Percentiles rank a stretch among this genome's conserved stretches.
Evolutionary conservation across 2,113 vertebrate genomes (phyloP).

Genomic region (Benitochromis conjunctus): DNA sequence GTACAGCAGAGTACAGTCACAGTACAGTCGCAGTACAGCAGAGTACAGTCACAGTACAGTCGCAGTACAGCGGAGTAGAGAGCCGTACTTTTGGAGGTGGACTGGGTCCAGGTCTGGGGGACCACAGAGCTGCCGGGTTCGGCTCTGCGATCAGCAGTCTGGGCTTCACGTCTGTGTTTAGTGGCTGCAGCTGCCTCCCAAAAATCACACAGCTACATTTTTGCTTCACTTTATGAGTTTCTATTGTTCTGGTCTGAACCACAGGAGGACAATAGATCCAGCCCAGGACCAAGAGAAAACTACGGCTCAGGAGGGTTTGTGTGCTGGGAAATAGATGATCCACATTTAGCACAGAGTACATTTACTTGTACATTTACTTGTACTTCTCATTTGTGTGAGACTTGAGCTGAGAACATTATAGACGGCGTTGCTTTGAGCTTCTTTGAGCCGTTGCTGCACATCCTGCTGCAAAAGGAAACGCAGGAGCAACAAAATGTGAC

Average conservation of each 20-base stretch:
- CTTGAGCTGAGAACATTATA: not conserved
- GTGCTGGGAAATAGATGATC: rapidly evolving
- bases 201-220: not conserved
- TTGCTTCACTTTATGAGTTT: not conserved
- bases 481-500: not conserved
- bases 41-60: too few relatives aligned
- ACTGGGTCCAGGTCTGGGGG: rapidly evolving
- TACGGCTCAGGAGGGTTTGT: not conserved
- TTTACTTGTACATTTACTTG: too few relatives aligned
- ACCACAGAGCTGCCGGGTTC: not conserved
- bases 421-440: not conserved
- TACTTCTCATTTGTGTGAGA: rapidly evolving
- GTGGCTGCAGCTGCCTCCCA: not conserved
- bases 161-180: not conserved
- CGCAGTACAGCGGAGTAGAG: not conserved
- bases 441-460: rapidly evolving
- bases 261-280: not conserved
- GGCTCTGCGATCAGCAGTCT: not conserved
- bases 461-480: not conserved
- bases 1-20: not conserved
- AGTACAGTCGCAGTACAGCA: too few relatives aligned
- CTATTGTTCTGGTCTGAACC: slow-evolving; percentile 8
- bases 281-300: not conserved
- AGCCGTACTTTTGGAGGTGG: not conserved
- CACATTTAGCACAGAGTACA: not conserved